Conservation (phyloP, 2,797 vertebrate species). For the Lagorchestes hirsutus region DNA sequence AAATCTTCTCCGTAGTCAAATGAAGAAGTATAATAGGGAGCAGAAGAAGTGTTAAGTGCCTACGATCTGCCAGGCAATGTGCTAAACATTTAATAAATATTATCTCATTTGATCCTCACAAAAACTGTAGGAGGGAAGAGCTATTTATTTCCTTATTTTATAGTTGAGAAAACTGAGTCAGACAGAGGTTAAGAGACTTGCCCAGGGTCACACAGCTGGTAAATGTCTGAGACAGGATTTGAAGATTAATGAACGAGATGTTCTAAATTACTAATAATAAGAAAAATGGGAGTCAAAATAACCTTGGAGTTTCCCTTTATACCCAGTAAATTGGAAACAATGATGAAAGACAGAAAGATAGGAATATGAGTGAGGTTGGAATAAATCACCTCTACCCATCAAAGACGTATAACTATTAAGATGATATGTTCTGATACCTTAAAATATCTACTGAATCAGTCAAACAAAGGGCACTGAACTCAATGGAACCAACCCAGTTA, state of each 20-base stretch:
- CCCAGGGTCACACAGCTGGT: not conserved
- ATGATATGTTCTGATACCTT: not conserved
- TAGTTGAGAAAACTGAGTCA: not conserved
- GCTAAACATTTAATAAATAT: not conserved
- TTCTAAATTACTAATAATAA: not conserved
- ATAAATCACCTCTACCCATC: not conserved
- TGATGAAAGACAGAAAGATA: not conserved
- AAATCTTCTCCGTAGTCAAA: not conserved
- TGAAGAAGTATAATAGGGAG: not conserved
- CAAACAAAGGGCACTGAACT: not conserved
- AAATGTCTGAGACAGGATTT: not conserved
- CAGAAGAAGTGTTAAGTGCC: not conserved
- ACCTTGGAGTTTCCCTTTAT: not conserved
- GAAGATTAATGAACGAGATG: not conserved
- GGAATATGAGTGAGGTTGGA: not conserved
- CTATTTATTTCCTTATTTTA: not conserved
- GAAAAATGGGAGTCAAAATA: not conserved
- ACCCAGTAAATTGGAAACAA: not conserved
- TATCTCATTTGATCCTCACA: not conserved
- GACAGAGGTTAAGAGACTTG: not conserved
- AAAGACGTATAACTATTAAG: not conserved
- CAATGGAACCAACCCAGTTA: not conserved
- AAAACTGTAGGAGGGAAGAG: not conserved
- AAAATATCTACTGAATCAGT: not conserved
- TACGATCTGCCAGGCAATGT: not conserved